phyloP scores from a whole-genome alignment of 2,888 invertebrate genomes.

The Epirrhoe alternata region DNA sequence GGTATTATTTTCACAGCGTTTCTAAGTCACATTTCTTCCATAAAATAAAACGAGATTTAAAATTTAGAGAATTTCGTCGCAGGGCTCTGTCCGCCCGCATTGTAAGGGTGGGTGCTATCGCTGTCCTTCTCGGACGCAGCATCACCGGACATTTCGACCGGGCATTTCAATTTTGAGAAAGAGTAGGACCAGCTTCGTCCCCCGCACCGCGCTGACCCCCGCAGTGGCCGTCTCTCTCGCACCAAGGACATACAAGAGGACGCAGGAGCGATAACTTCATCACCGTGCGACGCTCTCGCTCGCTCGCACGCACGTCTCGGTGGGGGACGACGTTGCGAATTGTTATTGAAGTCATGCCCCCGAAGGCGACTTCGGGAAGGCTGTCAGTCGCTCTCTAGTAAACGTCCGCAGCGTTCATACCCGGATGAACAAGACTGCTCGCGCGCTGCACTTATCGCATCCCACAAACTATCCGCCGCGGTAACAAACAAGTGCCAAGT shows the following conservation, averaged over 20 bases:
- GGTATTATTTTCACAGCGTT: constrained; percentile 32
- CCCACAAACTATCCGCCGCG: constrained; percentile 66
- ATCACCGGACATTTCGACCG: constrained; percentile 86
- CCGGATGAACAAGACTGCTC: constrained; percentile 71
- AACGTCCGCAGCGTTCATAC: constrained; percentile 82
- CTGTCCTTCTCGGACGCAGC: constrained; percentile 84
- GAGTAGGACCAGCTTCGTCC: constrained; percentile 80
- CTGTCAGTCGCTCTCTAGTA: constrained; percentile 84
- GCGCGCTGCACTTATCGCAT: constrained; percentile 63
- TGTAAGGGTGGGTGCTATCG: constrained; percentile 84
- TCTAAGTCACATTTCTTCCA: constrained; percentile 47
- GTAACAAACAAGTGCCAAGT: constrained; percentile 76
- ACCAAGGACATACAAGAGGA: constrained; percentile 85
- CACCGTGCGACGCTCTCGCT: constrained; percentile 79
- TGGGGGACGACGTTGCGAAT: constrained; percentile 86
- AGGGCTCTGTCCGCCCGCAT: constrained; percentile 81
- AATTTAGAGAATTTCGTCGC: constrained; percentile 80
- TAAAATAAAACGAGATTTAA: constrained; percentile 73
- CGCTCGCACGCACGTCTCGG: constrained; percentile 80
- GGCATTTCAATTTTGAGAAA: constrained; percentile 86
- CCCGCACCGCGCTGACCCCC: constrained; percentile 64
- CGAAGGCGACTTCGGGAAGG: constrained; percentile 85
- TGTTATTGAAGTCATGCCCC: constrained; percentile 86
- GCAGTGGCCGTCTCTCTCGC: constrained; percentile 71
- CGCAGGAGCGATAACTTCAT: constrained; percentile 86